These are phyloP conservation scores for Scatophagus argus DNA, from an alignment of 2,113 vertebrate genomes.

Conservation along the genomic window DNA sequence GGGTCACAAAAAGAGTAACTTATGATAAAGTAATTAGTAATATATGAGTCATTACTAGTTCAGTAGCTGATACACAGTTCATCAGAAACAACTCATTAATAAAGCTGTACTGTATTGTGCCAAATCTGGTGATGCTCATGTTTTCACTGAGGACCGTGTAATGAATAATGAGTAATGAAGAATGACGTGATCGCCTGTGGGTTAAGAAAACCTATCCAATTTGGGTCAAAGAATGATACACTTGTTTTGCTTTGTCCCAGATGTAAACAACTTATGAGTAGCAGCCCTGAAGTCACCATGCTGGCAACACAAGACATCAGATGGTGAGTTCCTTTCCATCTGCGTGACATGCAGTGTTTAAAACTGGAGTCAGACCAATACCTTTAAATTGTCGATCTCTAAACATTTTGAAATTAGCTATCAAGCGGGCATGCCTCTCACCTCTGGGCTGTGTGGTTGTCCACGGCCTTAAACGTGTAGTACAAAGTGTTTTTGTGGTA, in stretches of 20 bases:
- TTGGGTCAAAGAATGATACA: background rate
- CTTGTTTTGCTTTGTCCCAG: background rate
- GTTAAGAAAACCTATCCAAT: background rate
- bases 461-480: slow-evolving; percentile 94
- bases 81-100: too few species aligned
- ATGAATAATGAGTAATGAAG: background rate
- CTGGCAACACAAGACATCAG: background rate
- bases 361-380: background rate
- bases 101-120: too few species aligned
- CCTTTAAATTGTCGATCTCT: background rate
- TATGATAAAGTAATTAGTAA: too few species aligned
- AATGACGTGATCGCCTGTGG: background rate
- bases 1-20: too few species aligned
- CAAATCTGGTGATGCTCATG: background rate
- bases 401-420: background rate
- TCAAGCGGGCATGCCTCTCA: slow-evolving; percentile 60
- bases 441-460: slow-evolving; percentile 91
- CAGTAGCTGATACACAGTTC: too few species aligned
- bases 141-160: background rate
- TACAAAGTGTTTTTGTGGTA: slow-evolving; percentile 98
- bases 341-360: slow-evolving; percentile 2
- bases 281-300: background rate
- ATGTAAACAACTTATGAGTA: background rate
- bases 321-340: background rate
- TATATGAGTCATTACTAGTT: too few species aligned